Percentiles rank a stretch among this genome's conserved stretches.
These are phyloP conservation scores for Pelobates cultripes DNA, from an alignment of 2,797 vertebrate genomes.

Conservation along the genomic window DNA sequence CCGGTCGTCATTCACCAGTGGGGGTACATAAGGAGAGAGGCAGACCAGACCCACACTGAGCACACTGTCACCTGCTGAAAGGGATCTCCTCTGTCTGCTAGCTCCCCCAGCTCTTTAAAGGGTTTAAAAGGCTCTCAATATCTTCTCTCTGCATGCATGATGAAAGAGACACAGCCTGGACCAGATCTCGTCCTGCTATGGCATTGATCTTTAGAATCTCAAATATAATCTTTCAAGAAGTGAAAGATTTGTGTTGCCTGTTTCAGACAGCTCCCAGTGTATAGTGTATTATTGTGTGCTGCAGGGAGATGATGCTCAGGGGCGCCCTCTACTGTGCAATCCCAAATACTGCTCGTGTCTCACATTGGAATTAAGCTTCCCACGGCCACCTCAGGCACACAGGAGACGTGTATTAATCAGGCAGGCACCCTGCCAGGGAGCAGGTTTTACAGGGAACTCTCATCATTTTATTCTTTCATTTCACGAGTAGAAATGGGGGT, in stretches of 20 bases:
- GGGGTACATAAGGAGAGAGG: slow-evolving; percentile 1
- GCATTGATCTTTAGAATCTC: slow-evolving; percentile 23
- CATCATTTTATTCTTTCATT: no score
- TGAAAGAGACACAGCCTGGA: slow-evolving; percentile 18
- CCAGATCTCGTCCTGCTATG: slow-evolving; percentile 21
- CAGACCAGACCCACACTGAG: neutral
- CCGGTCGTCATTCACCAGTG: slow-evolving; percentile 9
- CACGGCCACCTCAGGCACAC: no score
- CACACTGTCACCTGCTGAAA: neutral
- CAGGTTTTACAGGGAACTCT: no score
- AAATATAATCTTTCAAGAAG: slow-evolving; percentile 25
- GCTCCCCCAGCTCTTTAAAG: slow-evolving; percentile 26
- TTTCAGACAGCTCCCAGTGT: slow-evolving; percentile 7
- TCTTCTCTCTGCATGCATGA: slow-evolving; percentile 42
- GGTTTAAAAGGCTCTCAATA: slow-evolving; percentile 40
- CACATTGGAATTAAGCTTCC: neutral
- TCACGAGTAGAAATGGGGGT: no score
- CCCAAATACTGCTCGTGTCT: neutral
- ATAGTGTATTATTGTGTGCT: slow-evolving; percentile 32
- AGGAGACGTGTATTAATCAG: no score
- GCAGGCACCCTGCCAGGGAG: no score
- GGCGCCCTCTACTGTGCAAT: slow-evolving; percentile 35
- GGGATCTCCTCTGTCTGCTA: neutral
- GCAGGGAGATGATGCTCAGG: slow-evolving; percentile 15
- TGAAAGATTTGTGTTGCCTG: slow-evolving; percentile 25